Evolutionary conservation across 2,113 vertebrate genomes (phyloP).

Genomic region (Haemorhous mexicanus): DNA sequence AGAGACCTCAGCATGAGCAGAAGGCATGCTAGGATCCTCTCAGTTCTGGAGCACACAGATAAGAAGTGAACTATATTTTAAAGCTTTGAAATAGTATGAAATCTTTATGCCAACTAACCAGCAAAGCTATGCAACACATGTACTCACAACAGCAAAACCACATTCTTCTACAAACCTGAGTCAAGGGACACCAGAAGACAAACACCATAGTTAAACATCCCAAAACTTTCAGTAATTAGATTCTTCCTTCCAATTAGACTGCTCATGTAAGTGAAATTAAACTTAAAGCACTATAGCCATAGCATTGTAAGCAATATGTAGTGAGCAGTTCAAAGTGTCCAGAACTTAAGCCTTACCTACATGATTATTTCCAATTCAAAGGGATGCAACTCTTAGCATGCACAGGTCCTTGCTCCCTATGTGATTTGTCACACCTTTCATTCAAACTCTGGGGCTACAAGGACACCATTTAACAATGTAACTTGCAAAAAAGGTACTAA

Average conservation of each 20-base stretch:
- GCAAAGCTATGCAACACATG: background rate
- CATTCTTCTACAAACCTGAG: background rate
- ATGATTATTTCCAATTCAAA: background rate
- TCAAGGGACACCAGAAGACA: background rate
- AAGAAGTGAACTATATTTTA: background rate
- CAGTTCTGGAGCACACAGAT: background rate
- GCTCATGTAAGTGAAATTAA: background rate
- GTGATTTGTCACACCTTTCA: accelerated
- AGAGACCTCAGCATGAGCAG: background rate
- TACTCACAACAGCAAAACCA: background rate
- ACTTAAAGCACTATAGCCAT: background rate
- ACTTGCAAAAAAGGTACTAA: background rate
- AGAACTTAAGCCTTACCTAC: background rate
- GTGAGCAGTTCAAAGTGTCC: background rate
- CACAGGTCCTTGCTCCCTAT: background rate
- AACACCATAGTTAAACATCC: background rate
- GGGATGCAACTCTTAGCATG: background rate
- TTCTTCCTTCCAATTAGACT: background rate
- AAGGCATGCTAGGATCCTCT: background rate
- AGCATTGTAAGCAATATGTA: background rate
- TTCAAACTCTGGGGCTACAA: background rate
- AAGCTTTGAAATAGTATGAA: background rate
- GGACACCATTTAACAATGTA: background rate
- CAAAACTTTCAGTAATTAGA: background rate
- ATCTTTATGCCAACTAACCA: background rate